Percentiles rank a stretch among this genome's conserved stretches.
These are phyloP conservation scores for Arothron firmamentum DNA, from an alignment of 2,113 vertebrate genomes.

Conservation along the genomic window DNA sequence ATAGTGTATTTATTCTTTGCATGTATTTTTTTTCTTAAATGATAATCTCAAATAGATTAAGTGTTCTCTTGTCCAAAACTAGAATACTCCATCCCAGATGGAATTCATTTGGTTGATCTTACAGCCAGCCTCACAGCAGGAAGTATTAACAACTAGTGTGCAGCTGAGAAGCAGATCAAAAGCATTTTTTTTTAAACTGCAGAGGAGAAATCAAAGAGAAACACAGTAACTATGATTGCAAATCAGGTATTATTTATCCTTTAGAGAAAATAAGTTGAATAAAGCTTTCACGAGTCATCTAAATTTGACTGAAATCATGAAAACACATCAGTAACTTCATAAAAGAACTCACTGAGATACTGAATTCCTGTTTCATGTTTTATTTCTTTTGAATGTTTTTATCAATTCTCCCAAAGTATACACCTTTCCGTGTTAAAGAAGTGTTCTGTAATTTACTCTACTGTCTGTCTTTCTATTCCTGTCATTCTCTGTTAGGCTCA, in stretches of 20 bases:
- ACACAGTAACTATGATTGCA: too few relatives aligned
- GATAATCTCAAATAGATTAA: conserved; percentile 20
- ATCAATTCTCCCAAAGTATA: neutral
- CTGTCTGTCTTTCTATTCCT: neutral
- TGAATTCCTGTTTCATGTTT: neutral
- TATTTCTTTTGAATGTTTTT: neutral
- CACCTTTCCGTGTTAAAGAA: neutral
- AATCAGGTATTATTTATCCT: too few relatives aligned
- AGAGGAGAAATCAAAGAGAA: neutral
- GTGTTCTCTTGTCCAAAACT: conserved; percentile 20
- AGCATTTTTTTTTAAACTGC: conserved; percentile 10
- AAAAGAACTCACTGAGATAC: too few relatives aligned
- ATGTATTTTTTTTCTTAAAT: neutral
- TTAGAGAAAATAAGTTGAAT: too few relatives aligned
- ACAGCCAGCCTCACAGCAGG: conserved; percentile 25
- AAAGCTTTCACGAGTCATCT: too few relatives aligned
- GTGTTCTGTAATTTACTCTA: neutral
- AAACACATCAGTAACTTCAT: too few relatives aligned
- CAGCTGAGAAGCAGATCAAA: conserved; percentile 45
- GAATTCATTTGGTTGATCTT: conserved; percentile 28
- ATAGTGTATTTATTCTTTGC: neutral
- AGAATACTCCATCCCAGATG: conserved; percentile 17
- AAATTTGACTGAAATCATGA: too few relatives aligned
- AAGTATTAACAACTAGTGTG: neutral
- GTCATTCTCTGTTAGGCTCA: neutral